Base-by-base conservation (phyloP, 2,888 invertebrate genomes). In the Itoplectis maculator region DNA sequence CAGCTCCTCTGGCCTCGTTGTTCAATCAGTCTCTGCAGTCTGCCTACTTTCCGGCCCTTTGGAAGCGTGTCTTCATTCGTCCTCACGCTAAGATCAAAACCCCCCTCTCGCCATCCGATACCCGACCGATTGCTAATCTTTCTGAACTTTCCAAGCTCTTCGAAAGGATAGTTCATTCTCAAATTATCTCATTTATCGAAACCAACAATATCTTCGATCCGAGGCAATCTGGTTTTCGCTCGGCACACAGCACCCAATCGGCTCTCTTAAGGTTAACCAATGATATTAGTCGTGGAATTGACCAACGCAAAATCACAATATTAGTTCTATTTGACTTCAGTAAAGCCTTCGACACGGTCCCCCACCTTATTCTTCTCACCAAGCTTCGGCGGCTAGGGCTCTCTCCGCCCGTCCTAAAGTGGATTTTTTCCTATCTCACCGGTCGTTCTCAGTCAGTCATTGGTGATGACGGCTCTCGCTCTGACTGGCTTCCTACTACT, bases 321-420 rank as follows among this genome's bases (percentile, higher is more conserved):
- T 42, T 49, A 6, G 68, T 76, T 0, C 45, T 77, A 13, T 72
- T 73, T 0, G 56, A 79, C 15, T 79, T 54, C 20, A 47, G 54
- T 7, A 70, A 78, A 13, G 70, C 70, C 3, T 78, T 78, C 5
- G 78, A 78, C 11, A 29, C 29, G 2, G 63, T 72, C 7, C 11
- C 37, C 37, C 72, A 79, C 0, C 1, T 2, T 56, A 29, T 2
- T 4, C 29, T 56, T 0, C 56, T 56, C 0, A 2, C 23, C n/a
- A 56, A 56, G 20, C 13, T 56, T 1, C 23, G 20, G 1, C 2
- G 0, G 2, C 5, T 56, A 2, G 29, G 29, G 3, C 29, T 56
- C n/a, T 56, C 29, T 56, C 3, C 0, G 2, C 1, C 56, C 1
- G 9, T 23, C 1, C 13, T 56, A 2, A 4, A 23, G 2, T 56